These are phyloP conservation scores for Nestor notabilis DNA, from an alignment of 2,113 vertebrate species.

Conservation along the genomic window DNA sequence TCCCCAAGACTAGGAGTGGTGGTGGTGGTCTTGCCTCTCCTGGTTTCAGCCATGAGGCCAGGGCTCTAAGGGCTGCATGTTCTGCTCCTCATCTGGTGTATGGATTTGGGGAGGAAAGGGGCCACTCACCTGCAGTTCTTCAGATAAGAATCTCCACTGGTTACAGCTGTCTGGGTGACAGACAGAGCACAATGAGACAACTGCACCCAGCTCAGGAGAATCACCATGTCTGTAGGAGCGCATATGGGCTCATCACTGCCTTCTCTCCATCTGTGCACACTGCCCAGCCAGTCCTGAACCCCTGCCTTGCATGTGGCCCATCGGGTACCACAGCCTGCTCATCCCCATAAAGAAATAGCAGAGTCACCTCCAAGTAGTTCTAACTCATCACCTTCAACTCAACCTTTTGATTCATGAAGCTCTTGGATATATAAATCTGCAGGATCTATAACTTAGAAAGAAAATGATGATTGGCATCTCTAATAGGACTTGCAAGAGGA, in stretches of 20 bases:
- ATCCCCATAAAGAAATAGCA: accelerated
- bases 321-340: not conserved
- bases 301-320: not conserved
- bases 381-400: not conserved
- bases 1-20: not conserved
- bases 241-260: accelerated
- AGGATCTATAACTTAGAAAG: not conserved
- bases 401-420: not conserved
- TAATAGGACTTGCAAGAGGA: not conserved
- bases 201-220: not conserved
- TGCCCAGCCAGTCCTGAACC: not conserved
- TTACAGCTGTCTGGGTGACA: not conserved
- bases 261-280: accelerated
- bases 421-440: not conserved
- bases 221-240: not conserved
- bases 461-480: not conserved
- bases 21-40: not conserved
- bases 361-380: not conserved
- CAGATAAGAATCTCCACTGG: not conserved
- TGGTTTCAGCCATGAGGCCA: not conserved
- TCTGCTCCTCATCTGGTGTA: not conserved
- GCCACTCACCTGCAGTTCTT: not conserved
- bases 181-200: not conserved
- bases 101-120: not conserved
- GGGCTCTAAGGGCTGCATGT: not conserved